Percentiles rank a stretch among this genome's conserved stretches.
These are phyloP conservation scores for Parus major DNA, from an alignment of 2,113 vertebrate genomes.

Conservation along the genomic window DNA sequence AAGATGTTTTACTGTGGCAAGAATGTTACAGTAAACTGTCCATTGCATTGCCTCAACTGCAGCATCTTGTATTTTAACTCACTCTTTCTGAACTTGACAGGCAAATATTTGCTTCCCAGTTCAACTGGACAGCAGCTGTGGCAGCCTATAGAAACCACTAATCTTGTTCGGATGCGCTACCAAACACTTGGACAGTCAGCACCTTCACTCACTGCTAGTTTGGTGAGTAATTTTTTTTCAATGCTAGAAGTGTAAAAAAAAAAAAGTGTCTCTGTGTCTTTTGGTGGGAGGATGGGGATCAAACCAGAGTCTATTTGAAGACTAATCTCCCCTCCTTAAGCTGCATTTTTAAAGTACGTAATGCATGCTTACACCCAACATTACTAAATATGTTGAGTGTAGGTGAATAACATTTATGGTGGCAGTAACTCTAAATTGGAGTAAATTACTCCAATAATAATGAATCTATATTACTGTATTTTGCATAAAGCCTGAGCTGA, in stretches of 20 bases:
- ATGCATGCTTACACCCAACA: background rate
- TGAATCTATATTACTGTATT: background rate
- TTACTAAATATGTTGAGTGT: background rate
- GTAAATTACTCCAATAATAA: too few species aligned
- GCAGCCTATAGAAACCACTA: constrained; percentile 81
- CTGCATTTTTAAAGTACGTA: background rate
- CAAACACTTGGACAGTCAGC: constrained; percentile 91
- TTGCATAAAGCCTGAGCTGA: background rate
- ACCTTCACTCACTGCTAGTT: constrained; percentile 86
- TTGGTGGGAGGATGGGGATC: background rate
- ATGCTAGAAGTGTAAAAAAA: background rate
- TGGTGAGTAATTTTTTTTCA: constrained; percentile 79
- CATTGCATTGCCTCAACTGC: background rate
- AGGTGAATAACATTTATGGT: background rate
- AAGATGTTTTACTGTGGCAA: background rate
- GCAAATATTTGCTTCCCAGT: constrained; percentile 88
- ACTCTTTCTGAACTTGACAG: constrained; percentile 69
- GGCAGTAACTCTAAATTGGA: background rate
- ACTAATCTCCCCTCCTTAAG: background rate
- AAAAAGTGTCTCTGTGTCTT: accelerated
- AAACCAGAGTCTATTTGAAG: background rate
- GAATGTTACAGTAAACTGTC: background rate
- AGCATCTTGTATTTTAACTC: background rate
- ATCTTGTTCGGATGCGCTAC: constrained; percentile 90
- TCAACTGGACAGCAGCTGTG: constrained; percentile 73